These are phyloP conservation scores for Drosophila nr. perissopoda DNA, from an alignment of 2,888 invertebrate genomes.

Conservation along the genomic window DNA sequence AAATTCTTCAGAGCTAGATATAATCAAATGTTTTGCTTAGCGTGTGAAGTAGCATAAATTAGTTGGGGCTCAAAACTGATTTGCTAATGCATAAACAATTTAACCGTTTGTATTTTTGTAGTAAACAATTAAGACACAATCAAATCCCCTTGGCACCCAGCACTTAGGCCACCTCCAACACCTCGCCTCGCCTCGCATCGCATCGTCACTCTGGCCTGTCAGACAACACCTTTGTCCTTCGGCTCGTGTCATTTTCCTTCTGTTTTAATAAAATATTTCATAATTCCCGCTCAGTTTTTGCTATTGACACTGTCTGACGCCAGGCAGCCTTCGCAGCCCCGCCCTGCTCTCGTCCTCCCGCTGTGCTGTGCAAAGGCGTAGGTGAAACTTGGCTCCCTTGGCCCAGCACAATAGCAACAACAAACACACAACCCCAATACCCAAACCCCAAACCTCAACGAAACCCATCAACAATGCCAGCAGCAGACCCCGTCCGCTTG, in stretches of 20 bases:
- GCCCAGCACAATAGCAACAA: constrained; percentile 25
- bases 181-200: not conserved
- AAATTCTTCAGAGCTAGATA: not conserved
- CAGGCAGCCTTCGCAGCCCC: constrained; percentile 53
- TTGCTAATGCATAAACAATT: constrained; percentile 11
- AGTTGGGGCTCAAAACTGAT: not conserved
- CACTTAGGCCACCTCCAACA: constrained; percentile 4
- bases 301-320: constrained; percentile 78
- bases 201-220: constrained; percentile 3
- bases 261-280: constrained; percentile 80
- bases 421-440: not conserved
- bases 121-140: constrained; percentile 19
- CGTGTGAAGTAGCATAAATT: not conserved
- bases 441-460: constrained; percentile 43
- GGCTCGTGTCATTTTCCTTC: constrained; percentile 55
- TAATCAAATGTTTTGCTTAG: not conserved
- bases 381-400: constrained; percentile 65
- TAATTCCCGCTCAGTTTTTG: constrained; percentile 76
- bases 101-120: not conserved
- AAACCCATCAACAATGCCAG: constrained; percentile 66
- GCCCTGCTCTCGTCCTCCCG: constrained; percentile 52
- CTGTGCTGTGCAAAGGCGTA: constrained; percentile 73
- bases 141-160: not conserved
- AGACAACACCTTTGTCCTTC: constrained; percentile 16
- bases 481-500: constrained; percentile 47